Evolutionary conservation across 1,140 invertebrate genomes (phyloP), one percentile per base, ranked within the genome.

Genomic region (Marisa cornuarietis): DNA sequence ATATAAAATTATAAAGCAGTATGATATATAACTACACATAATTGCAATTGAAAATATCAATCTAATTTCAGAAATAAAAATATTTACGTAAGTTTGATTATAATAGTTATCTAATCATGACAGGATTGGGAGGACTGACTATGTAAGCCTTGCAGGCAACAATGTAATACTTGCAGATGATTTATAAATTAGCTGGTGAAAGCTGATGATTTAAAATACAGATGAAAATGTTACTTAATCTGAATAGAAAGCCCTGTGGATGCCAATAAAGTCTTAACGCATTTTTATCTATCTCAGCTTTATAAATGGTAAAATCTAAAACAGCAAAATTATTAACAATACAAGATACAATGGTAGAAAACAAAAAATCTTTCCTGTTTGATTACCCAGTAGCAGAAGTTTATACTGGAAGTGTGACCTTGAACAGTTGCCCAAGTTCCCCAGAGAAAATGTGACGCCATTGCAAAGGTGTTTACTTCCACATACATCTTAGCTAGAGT

Each of bases 401-500:
- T 94, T 88, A 99, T 99, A 85, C 96, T 93, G 0, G 96, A 97
- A 20, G 95, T 94, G 81, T 94, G 94, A 0, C 95, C 95, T 90
- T 98, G 97, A 9, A 98, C 95, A 49, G 98, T 93, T 31, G 94
- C 94, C 98, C 98, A 99, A 0, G 98, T 92, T 7, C 93, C 93
- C 98, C 97, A 99, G 84, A 98, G 95, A 31, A 99, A 94, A 89
- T 99, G 96, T n/a, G 96, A 96, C 24, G 95, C 95, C 62, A 98
- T 91, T 0, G 95, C 94, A 86, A 96, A 98, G 13, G 95, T 91
- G 76, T 95, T 93, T 22, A 97, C 94, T 92, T 99, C 97, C 54
- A 91, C 88, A 81, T 96, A 90, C 18, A 97, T 84, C 24, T 87
- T 85, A 2, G 90, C 87, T 78, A 93, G 90, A 6, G 83, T 78